Percentiles rank a stretch among this genome's conserved stretches.
Conservation (phyloP, 2,797 vertebrate species). For the Lepus townsendii region DNA sequence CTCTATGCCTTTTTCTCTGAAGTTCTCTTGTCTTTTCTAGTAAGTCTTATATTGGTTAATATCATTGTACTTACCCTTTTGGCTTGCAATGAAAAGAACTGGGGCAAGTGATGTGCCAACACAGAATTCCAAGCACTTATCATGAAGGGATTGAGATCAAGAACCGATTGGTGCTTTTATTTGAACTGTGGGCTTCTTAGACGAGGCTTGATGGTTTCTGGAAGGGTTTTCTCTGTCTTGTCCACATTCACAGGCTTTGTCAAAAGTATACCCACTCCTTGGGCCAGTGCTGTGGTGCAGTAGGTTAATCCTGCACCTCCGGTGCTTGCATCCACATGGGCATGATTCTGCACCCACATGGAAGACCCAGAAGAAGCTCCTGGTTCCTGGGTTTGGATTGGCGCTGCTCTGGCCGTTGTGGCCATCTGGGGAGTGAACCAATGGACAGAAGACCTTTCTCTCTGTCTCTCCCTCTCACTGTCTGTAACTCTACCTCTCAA, state of each 20-base stretch:
- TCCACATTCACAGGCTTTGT: background rate
- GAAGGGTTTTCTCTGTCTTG: background rate
- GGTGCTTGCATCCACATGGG: no score
- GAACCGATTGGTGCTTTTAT: background rate
- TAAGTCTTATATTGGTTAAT: constrained; percentile 4
- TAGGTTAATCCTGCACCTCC: no score
- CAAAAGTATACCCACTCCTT: background rate
- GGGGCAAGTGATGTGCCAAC: background rate
- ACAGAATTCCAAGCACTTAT: background rate
- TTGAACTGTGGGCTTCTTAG: background rate
- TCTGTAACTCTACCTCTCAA: no score
- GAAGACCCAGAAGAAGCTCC: no score
- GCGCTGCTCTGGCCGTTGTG: no score
- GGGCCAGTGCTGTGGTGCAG: no score
- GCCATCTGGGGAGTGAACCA: no score
- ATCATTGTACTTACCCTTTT: background rate
- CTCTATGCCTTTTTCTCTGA: background rate
- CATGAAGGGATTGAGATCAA: background rate
- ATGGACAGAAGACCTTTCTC: no score
- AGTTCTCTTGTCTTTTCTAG: background rate
- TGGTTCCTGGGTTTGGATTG: no score
- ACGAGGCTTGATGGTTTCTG: background rate
- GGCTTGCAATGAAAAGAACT: background rate
- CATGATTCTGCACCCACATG: no score
- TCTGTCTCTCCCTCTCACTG: no score